Evolutionary conservation across 2,888 invertebrate species (phyloP).

Genomic region (Apamea monoglypha): DNA sequence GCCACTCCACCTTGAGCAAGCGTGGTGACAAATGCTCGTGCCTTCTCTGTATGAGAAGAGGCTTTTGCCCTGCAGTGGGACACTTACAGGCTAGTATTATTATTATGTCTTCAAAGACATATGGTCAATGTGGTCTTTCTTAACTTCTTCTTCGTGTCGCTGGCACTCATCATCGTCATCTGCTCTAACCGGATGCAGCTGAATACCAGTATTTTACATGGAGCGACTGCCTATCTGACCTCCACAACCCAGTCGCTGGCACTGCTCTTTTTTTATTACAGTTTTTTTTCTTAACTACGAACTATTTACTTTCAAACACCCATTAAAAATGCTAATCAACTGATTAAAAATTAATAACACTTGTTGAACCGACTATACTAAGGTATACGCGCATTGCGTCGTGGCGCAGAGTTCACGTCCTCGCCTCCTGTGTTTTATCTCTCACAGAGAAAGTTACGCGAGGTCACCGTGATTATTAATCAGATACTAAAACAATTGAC

Average conservation of each 20-base stretch:
- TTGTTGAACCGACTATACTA: constrained; percentile 36
- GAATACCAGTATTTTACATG: too few species aligned
- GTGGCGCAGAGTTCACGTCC: constrained; percentile 73
- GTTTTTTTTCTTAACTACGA: not conserved
- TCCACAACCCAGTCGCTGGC: too few species aligned
- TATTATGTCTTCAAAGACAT: not conserved
- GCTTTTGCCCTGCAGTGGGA: not conserved
- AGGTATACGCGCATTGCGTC: constrained; percentile 55
- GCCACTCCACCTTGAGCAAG: not conserved
- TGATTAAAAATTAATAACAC: constrained; percentile 22
- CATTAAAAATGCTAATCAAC: not conserved
- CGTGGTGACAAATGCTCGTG: not conserved
- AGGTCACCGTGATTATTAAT: constrained; percentile 78
- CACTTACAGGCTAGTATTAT: not conserved
- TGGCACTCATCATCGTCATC: too few species aligned
- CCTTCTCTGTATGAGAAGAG: not conserved
- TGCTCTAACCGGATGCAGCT: too few species aligned
- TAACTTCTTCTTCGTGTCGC: too few species aligned
- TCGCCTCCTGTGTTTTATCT: constrained; percentile 75
- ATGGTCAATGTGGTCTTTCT: not conserved
- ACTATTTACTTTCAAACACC: not conserved
- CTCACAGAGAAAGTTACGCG: constrained; percentile 78
- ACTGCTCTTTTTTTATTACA: too few species aligned
- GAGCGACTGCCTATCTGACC: too few species aligned
- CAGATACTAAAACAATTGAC: constrained; percentile 67